These are phyloP conservation scores for Rugalucina vietnamica DNA, from an alignment of 2,888 invertebrate genomes.

Conservation along the genomic window DNA sequence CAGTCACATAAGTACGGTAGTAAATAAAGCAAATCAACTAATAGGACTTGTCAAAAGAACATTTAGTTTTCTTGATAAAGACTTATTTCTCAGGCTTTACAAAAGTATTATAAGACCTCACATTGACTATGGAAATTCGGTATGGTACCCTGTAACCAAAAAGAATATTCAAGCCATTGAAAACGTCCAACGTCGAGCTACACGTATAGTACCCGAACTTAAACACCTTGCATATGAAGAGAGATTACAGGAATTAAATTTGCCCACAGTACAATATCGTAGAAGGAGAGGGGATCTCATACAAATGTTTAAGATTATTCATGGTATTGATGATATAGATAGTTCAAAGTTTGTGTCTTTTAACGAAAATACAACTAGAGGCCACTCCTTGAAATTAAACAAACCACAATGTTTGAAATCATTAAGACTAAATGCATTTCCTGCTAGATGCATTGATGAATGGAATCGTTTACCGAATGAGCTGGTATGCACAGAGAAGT, in stretches of 20 bases:
- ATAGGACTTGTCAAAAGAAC: slow-evolving; percentile 18
- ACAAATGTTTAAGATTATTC: neutral
- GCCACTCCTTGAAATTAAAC: neutral
- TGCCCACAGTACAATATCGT: slow-evolving; percentile 26
- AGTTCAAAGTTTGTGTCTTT: neutral
- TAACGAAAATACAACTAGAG: neutral
- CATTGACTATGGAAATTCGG: slow-evolving; percentile 23
- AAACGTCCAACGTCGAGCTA: slow-evolving; percentile 13
- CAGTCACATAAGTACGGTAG: slow-evolving; percentile 7
- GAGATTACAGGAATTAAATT: slow-evolving; percentile 13
- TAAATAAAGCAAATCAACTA: slow-evolving; percentile 27
- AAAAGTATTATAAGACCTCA: slow-evolving; percentile 38
- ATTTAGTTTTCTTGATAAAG: slow-evolving; percentile 15
- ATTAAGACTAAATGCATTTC: neutral
- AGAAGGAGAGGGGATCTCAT: slow-evolving; percentile 22
- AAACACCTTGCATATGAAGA: slow-evolving; percentile 18
- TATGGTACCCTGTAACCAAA: neutral
- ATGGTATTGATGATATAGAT: slow-evolving; percentile 13
- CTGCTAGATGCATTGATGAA: neutral
- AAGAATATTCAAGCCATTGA: neutral
- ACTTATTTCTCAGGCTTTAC: slow-evolving; percentile 26
- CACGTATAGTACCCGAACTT: slow-evolving; percentile 15
- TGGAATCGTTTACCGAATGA: slow-evolving; percentile 1
- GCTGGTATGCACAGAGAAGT: neutral
- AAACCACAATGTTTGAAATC: neutral